Conservation (phyloP, 2,888 invertebrate genomes). For the Platerodrilus igneus region DNA sequence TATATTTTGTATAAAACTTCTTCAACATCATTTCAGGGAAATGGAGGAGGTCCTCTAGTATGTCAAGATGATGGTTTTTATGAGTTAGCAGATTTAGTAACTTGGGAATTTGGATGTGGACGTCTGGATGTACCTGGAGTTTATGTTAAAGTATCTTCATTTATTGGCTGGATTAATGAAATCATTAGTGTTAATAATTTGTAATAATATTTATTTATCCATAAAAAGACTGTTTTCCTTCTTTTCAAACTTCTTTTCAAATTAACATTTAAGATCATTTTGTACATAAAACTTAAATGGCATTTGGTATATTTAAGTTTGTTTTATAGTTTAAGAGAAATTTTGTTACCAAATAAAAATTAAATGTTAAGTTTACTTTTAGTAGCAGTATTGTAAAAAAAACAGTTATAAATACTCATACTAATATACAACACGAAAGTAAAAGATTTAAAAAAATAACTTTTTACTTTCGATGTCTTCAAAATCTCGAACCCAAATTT, state of each 20-base stretch:
- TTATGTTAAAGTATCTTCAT: slow-evolving; percentile 91
- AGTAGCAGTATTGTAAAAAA: too few relatives aligned
- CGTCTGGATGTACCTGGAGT: slow-evolving; percentile 92
- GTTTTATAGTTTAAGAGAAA: slow-evolving; percentile 16
- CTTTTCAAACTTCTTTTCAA: too few relatives aligned
- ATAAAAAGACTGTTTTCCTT: too few relatives aligned
- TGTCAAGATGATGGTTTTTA: slow-evolving; percentile 91
- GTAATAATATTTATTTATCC: slow-evolving; percentile 46
- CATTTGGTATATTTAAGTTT: slow-evolving; percentile 10
- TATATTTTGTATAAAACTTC: slow-evolving; percentile 1
- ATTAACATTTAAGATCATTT: too few relatives aligned
- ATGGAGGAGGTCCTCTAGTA: slow-evolving; percentile 89
- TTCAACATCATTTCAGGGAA: slow-evolving; percentile 59
- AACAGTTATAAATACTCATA: too few relatives aligned
- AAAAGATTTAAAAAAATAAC: too few relatives aligned
- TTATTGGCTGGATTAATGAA: slow-evolving; percentile 96
- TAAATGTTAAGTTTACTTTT: too few relatives aligned
- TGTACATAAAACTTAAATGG: too few relatives aligned
- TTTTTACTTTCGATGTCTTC: too few relatives aligned
- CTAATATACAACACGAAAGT: too few relatives aligned
- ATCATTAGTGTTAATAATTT: slow-evolving; percentile 92
- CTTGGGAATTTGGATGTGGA: slow-evolving; percentile 95
- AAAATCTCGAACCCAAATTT: too few relatives aligned
- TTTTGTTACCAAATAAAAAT: slow-evolving; percentile 19
- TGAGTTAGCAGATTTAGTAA: slow-evolving; percentile 88